Percentiles rank a stretch among this genome's conserved stretches.
phyloP scores from a whole-genome alignment of 1,140 invertebrate species.

The Bathynomus jamesi region DNA sequence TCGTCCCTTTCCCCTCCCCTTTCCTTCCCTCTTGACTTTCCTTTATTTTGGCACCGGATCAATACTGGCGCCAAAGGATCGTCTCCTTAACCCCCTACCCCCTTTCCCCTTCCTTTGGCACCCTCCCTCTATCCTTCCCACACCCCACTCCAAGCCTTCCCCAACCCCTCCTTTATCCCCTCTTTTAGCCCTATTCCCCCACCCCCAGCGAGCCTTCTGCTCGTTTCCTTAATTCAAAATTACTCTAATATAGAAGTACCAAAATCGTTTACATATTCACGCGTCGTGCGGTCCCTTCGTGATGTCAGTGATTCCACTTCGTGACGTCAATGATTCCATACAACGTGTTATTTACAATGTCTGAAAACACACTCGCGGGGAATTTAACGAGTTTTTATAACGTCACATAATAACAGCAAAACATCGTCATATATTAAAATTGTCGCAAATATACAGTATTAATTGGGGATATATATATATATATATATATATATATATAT shows the following conservation, averaged over 20 bases:
- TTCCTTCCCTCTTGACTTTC: not conserved
- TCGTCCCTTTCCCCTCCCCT: not conserved
- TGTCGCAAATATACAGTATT: too few species aligned
- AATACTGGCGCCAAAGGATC: not conserved
- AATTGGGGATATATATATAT: not conserved
- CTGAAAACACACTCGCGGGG: not conserved
- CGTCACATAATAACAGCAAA: too few species aligned
- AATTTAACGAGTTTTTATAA: not conserved
- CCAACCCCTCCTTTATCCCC: not conserved
- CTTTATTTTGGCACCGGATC: conserved; percentile 1
- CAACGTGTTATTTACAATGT: not conserved
- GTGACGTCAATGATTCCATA: not conserved
- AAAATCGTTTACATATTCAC: too few species aligned
- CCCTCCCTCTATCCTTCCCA: not conserved
- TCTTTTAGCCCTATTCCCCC: not conserved
- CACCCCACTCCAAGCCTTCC: not conserved
- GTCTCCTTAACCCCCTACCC: not conserved
- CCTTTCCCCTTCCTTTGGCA: not conserved
- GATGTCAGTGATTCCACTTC: too few species aligned
- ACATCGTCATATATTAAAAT: too few species aligned
- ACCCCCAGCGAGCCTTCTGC: not conserved
- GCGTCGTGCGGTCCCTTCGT: too few species aligned
- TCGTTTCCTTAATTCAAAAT: not conserved
- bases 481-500: not conserved
- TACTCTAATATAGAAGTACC: not conserved